These are phyloP conservation scores for Drosophila sulfurigaster DNA, from an alignment of 1,140 invertebrate genomes.

Conservation along the genomic window DNA sequence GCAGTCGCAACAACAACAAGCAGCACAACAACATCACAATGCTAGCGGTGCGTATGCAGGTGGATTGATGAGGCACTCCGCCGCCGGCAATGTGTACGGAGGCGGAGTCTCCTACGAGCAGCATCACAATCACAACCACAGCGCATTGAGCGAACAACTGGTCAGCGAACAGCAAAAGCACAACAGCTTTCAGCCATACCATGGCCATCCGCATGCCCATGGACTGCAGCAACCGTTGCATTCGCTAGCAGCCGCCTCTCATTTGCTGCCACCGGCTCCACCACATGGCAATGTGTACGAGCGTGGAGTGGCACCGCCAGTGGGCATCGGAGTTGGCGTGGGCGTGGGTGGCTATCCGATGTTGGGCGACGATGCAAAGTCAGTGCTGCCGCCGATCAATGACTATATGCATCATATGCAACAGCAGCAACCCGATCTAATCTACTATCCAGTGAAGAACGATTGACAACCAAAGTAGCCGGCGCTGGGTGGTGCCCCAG, in stretches of 20 bases:
- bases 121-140: constrained; percentile 52
- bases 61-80: constrained; percentile 65
- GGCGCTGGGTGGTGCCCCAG: constrained; percentile 41
- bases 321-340: constrained; percentile 54
- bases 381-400: constrained; percentile 78
- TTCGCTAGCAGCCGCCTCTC: constrained; percentile 55
- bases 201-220: constrained; percentile 54
- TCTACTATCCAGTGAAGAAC: constrained; percentile 84
- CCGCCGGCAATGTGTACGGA: constrained; percentile 63
- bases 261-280: constrained; percentile 69
- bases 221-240: constrained; percentile 58
- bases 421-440: constrained; percentile 76
- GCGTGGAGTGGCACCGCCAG: constrained; percentile 38
- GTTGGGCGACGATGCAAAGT: constrained; percentile 73
- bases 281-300: constrained; percentile 70
- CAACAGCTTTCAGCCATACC: constrained; percentile 82
- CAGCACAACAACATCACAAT: constrained; percentile 67
- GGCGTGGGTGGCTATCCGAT: constrained; percentile 70
- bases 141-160: constrained; percentile 49
- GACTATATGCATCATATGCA: constrained; percentile 84
- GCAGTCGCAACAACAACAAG: constrained; percentile 41
- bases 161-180: constrained; percentile 80
- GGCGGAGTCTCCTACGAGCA: constrained; percentile 66
- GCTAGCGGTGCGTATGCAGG: constrained; percentile 52
- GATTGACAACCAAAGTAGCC: constrained; percentile 82